Base-by-base conservation (phyloP, 1,140 invertebrate species). In the Caerostris darwini region DNA sequence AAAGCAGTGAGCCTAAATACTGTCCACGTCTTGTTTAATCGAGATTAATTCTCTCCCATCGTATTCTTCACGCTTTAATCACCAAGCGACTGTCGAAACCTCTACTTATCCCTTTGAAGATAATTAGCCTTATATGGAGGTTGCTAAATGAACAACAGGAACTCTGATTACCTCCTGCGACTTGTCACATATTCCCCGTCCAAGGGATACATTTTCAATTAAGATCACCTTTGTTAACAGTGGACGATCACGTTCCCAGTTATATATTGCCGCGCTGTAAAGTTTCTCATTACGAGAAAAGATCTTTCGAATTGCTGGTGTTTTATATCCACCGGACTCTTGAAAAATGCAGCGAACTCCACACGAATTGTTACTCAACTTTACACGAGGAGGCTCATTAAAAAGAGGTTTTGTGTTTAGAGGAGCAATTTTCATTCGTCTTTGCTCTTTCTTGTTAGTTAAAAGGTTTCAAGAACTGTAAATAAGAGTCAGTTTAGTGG, bases 51-150 rank as follows among this genome's bases (percentile, higher is more conserved):
- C 58, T 89, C 85, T 56, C 57, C 67, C 81, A 71, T 94, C 86
- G 85, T 89, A 94, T 94, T 94, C 92, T 94, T 94, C 92, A 94
- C 85, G 92, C 92, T 94, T 89, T 94, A 89, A 94, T 94, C 92
- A 94, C 86, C 69, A 17, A 5, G 85, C 57, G 92, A 94, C 67
- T 89, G 92, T 94, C 92, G 92, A 94, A 94, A 82, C 92, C 86
- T 94, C 92, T 94, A 94, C 86, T 94, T 94, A 94, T 89, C 86
- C 86, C 86, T 94, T 94, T 94, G 92, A 94, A 94, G 92, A 94
- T 94, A 94, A 94, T 94, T 94, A 94, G 92, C 69, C 50, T 71
- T 56, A 89, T 94, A 94, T 94, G 86, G 92, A 88, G 69, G 69
- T 19, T 82, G 34, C 92, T 94, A 94, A 94, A 94, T 94, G 92